Evolutionary conservation across 2,797 vertebrate genomes (phyloP).

Genomic region (Psittacula derbiana): DNA sequence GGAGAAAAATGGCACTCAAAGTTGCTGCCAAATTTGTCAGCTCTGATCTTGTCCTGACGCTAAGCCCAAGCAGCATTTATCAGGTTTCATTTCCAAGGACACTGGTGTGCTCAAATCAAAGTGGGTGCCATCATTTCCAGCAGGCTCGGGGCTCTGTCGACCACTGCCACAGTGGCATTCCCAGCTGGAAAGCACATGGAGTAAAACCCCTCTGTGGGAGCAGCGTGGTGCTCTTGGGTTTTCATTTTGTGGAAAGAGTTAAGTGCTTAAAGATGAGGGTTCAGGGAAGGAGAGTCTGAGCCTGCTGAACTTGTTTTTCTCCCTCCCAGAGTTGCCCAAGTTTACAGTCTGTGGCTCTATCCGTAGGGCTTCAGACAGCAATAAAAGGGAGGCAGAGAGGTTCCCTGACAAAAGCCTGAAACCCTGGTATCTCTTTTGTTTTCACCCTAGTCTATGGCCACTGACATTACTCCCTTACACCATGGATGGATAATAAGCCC

Average conservation of each 20-base stretch:
- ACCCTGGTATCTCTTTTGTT: conserved; percentile 78
- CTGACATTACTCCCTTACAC: conserved; percentile 78
- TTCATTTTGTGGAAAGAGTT: conserved; percentile 16
- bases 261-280: background rate
- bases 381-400: conserved; percentile 65
- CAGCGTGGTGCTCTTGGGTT: background rate
- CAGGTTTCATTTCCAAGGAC: background rate
- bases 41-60: conserved; percentile 50
- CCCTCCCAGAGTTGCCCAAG: conserved; percentile 39
- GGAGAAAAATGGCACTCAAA: background rate
- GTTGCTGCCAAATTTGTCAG: conserved; percentile 45
- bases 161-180: fast-evolving
- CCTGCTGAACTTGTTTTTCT: conserved; percentile 70
- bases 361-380: conserved; percentile 36
- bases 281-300: conserved; percentile 50
- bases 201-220: background rate
- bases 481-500: conserved; percentile 81
- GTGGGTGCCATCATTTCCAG: background rate
- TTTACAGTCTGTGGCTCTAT: conserved; percentile 59
- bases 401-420: conserved; percentile 74
- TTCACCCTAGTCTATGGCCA: conserved; percentile 78
- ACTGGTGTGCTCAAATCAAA: background rate
- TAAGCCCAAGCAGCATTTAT: conserved; percentile 1
- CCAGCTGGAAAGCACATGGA: background rate
- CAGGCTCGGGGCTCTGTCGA: background rate